phyloP scores from a whole-genome alignment of 2,888 invertebrate species.

The Argyresthia goedartella region DNA sequence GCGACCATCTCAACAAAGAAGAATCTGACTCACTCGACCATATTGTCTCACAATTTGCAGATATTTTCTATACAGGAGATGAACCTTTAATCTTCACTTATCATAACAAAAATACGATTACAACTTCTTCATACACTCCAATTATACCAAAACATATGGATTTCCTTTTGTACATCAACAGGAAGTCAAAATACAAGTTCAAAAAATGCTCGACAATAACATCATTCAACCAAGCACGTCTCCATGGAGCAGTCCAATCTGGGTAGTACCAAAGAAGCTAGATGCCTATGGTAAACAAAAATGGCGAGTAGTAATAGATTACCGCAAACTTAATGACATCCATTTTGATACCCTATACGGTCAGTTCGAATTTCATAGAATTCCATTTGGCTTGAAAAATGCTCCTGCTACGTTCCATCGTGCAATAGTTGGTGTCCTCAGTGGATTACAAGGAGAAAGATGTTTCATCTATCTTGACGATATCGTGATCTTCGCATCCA shows the following conservation, averaged over 20 bases:
- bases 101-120: neutral
- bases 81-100: neutral
- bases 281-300: slow-evolving; percentile 8
- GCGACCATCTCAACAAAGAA: too few species aligned
- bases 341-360: neutral
- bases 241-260: slow-evolving; percentile 17
- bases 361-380: neutral
- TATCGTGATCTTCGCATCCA: slow-evolving; percentile 18
- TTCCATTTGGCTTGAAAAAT: neutral
- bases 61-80: too few species aligned
- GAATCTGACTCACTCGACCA: too few species aligned
- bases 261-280: slow-evolving; percentile 10
- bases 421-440: neutral
- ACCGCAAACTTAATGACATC: slow-evolving; percentile 4
- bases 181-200: slow-evolving; percentile 2
- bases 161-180: slow-evolving; percentile 2
- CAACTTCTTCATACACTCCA: neutral
- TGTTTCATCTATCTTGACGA: slow-evolving; percentile 25
- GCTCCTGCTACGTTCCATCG: slow-evolving; percentile 1
- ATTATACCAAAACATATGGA: slow-evolving; percentile 1
- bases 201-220: neutral
- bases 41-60: too few species aligned
- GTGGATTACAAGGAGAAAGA: slow-evolving; percentile 4
- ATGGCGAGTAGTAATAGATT: slow-evolving; percentile 7
- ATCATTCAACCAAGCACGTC: slow-evolving; percentile 8